Conservation (phyloP, 2,113 vertebrate species). For the Scartelaos histophorus region DNA sequence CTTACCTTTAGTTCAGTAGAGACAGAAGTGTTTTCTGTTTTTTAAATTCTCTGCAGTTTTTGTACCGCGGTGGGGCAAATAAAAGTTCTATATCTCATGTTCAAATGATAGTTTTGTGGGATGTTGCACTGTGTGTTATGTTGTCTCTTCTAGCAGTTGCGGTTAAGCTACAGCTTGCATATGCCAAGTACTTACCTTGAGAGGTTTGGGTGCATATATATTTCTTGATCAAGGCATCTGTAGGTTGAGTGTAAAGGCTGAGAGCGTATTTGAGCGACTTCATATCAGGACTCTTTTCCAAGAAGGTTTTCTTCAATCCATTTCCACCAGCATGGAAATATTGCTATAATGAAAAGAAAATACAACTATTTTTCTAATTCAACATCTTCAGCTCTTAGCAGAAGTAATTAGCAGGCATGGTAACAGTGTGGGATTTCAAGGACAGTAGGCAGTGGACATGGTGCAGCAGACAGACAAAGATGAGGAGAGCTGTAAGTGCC, state of each 20-base stretch:
- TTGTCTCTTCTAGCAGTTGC: too few species aligned
- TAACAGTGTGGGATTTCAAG: conserved; percentile 22
- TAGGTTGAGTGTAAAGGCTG: conserved; percentile 96
- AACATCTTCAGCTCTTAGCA: neutral
- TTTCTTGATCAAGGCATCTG: conserved; percentile 96
- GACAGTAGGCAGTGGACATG: conserved; percentile 32
- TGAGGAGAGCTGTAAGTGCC: conserved; percentile 43
- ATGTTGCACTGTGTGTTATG: too few species aligned
- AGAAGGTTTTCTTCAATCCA: conserved; percentile 95
- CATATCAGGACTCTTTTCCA: conserved; percentile 95
- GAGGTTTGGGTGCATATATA: conserved; percentile 94
- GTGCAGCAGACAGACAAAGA: conserved; percentile 8
- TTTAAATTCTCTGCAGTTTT: too few species aligned
- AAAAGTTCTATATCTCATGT: too few species aligned
- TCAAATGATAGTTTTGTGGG: too few species aligned
- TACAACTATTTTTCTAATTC: neutral
- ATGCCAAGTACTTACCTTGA: conserved; percentile 84
- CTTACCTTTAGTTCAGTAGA: too few species aligned
- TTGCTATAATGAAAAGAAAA: conserved; percentile 81
- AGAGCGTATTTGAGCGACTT: conserved; percentile 95
- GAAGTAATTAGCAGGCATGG: conserved; percentile 9
- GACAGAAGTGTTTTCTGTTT: too few species aligned
- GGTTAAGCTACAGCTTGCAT: neutral
- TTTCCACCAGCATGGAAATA: conserved; percentile 99
- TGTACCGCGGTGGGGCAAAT: too few species aligned